Evolutionary conservation across 2,888 invertebrate genomes (phyloP).

Genomic region (Coremacera marginata): DNA sequence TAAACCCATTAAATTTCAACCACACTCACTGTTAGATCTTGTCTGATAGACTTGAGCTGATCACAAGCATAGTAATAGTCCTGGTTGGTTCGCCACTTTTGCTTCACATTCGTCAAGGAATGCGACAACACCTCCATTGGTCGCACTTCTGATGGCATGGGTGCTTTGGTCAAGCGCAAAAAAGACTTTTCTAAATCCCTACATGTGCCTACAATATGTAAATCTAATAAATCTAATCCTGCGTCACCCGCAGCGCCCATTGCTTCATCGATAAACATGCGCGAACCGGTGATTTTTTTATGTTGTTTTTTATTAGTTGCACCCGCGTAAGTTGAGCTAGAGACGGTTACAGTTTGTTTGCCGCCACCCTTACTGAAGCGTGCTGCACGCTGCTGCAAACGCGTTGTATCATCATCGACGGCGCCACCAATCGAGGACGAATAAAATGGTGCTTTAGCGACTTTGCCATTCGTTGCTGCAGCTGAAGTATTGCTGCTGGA

Average conservation of each 20-base stretch:
- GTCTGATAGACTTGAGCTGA: constrained; percentile 97
- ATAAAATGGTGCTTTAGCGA: constrained; percentile 72
- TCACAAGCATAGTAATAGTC: constrained; percentile 98
- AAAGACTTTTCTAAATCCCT: constrained; percentile 96
- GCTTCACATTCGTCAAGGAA: constrained; percentile 91
- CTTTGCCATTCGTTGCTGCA: constrained; percentile 62
- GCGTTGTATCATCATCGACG: constrained; percentile 81
- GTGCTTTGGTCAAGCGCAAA: constrained; percentile 95
- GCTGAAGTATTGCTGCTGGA: constrained; percentile 55
- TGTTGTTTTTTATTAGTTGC: constrained; percentile 38
- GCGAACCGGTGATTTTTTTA: constrained; percentile 47
- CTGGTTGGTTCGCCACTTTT: constrained; percentile 88
- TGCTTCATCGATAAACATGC: constrained; percentile 72
- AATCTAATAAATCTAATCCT: constrained; percentile 85
- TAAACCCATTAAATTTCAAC: background rate
- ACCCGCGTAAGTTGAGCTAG: constrained; percentile 58
- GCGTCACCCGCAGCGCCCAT: constrained; percentile 71
- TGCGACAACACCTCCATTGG: constrained; percentile 87
- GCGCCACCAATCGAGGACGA: constrained; percentile 77
- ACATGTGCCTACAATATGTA: constrained; percentile 95
- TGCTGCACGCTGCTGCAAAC: constrained; percentile 89
- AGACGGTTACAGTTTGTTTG: constrained; percentile 61
- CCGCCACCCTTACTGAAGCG: constrained; percentile 74
- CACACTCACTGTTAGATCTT: constrained; percentile 95
- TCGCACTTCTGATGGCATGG: constrained; percentile 90